These are phyloP conservation scores for Cryptotermes secundus DNA, from an alignment of 1,140 invertebrate species.

Conservation along the genomic window DNA sequence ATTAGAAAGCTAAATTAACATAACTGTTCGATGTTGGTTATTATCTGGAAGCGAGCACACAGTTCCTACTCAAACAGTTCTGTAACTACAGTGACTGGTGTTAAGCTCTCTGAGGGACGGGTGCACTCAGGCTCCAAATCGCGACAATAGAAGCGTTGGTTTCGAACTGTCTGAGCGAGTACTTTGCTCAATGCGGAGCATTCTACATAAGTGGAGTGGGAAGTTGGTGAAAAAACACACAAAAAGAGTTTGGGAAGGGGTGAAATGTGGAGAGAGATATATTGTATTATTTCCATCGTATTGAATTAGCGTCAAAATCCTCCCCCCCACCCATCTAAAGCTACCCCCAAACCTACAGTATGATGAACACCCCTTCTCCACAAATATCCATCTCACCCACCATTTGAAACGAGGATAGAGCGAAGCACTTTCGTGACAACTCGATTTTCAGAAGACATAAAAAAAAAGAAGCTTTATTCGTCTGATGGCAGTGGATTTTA, in stretches of 20 bases:
- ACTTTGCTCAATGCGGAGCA: neutral
- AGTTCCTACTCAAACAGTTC: too few relatives aligned
- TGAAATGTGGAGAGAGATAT: constrained; percentile 1
- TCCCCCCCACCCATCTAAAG: neutral
- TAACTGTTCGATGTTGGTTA: too few relatives aligned
- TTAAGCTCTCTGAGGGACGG: neutral
- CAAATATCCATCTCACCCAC: neutral
- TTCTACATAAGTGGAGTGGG: neutral
- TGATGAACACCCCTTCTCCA: constrained; percentile 1
- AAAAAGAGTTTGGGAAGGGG: constrained; percentile 4
- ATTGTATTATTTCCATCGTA: constrained; percentile 26
- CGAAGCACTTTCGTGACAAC: neutral
- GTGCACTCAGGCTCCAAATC: neutral
- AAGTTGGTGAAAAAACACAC: neutral
- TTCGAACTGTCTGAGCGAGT: neutral
- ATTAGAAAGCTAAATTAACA: too few relatives aligned
- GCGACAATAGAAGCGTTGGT: constrained; percentile 7
- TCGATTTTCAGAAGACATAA: neutral
- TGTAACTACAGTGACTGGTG: neutral
- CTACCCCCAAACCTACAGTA: constrained; percentile 7
- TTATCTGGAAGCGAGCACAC: too few relatives aligned
- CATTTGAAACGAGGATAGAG: neutral
- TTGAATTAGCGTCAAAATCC: constrained; percentile 24
- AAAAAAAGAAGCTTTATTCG: neutral
- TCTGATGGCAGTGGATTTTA: neutral